phyloP scores from a whole-genome alignment of 1,140 invertebrate genomes.

The Dendrolimus punctatus region DNA sequence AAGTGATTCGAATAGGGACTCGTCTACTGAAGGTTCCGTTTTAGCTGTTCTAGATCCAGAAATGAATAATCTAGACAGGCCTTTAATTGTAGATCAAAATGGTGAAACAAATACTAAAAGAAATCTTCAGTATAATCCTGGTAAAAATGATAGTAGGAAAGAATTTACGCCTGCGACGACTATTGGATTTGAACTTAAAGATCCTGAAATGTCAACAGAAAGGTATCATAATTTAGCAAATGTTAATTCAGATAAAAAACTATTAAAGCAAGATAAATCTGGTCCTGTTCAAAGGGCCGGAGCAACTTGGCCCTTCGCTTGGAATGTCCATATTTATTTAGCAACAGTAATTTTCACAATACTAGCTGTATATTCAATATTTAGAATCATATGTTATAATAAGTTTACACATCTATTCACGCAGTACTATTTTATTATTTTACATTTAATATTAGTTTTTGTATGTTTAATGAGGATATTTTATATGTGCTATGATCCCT shows the following conservation, averaged over 20 bases:
- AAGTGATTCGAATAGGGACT: slow-evolving; percentile 52
- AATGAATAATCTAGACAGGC: slow-evolving; percentile 71
- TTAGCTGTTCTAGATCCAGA: slow-evolving; percentile 66
- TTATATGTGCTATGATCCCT: slow-evolving; percentile 91
- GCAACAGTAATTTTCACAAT: slow-evolving; percentile 87
- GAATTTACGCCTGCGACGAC: slow-evolving; percentile 57
- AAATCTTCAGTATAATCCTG: slow-evolving; percentile 66
- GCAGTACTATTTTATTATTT: slow-evolving; percentile 87
- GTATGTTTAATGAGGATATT: slow-evolving; percentile 87
- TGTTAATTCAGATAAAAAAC: slow-evolving; percentile 65
- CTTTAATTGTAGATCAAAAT: slow-evolving; percentile 62
- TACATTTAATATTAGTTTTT: slow-evolving; percentile 85
- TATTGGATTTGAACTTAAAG: slow-evolving; percentile 57
- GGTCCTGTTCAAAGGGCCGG: slow-evolving; percentile 52
- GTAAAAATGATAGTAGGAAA: slow-evolving; percentile 51
- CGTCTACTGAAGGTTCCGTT: slow-evolving; percentile 63
- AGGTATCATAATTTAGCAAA: slow-evolving; percentile 68
- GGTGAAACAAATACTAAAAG: slow-evolving; percentile 68
- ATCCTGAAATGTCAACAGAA: slow-evolving; percentile 67
- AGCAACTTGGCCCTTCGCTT: slow-evolving; percentile 83
- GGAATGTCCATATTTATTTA: slow-evolving; percentile 91
- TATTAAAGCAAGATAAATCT: slow-evolving; percentile 49
- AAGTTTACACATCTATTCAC: slow-evolving; percentile 85
- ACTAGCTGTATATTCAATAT: slow-evolving; percentile 85
- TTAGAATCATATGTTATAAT: slow-evolving; percentile 86